Evolutionary conservation across 2,797 vertebrate species (phyloP).

Genomic region (Trematomus bernacchii): DNA sequence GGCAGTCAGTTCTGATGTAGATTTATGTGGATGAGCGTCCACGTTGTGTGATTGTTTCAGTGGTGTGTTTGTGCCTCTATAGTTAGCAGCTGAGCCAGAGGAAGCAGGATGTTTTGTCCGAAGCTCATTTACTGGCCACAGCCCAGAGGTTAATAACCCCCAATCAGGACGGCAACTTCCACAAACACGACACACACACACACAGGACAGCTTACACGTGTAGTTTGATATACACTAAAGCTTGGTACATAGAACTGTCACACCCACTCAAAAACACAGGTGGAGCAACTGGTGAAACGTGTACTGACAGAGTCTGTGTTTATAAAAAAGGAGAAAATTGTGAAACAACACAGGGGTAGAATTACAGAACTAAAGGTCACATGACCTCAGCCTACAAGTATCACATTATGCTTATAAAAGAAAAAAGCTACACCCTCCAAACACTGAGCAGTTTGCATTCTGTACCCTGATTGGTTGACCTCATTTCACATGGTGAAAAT

Average conservation of each 20-base stretch:
- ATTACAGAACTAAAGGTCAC: not conserved
- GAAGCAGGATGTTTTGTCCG: conserved; percentile 74
- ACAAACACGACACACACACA: not conserved
- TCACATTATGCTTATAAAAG: not conserved
- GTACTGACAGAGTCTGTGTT: conserved; percentile 17
- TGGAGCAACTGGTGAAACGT: not conserved
- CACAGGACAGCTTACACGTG: not conserved
- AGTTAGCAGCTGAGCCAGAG: conserved; percentile 48
- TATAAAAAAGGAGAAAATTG: conserved; percentile 31
- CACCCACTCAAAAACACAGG: conserved; percentile 20
- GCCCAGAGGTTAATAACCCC: conserved; percentile 61
- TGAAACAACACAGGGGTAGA: conserved; percentile 13
- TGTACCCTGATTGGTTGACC: conserved; percentile 32
- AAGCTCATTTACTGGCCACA: conserved; percentile 50
- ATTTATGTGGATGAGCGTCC: not conserved
- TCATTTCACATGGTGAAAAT: conserved; percentile 29
- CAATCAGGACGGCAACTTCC: conserved; percentile 40
- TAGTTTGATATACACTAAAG: conserved; percentile 5
- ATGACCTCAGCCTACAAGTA: not conserved
- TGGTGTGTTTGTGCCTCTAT: conserved; percentile 34
- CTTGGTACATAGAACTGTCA: not conserved
- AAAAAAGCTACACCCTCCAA: not conserved
- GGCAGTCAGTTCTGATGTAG: not conserved
- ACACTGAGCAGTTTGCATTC: not conserved
- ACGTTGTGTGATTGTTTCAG: conserved; percentile 1